Percentiles rank a stretch among this genome's conserved stretches.
These are phyloP conservation scores for Loriculus beryllinus DNA, from an alignment of 2,797 vertebrate species.

Conservation along the genomic window DNA sequence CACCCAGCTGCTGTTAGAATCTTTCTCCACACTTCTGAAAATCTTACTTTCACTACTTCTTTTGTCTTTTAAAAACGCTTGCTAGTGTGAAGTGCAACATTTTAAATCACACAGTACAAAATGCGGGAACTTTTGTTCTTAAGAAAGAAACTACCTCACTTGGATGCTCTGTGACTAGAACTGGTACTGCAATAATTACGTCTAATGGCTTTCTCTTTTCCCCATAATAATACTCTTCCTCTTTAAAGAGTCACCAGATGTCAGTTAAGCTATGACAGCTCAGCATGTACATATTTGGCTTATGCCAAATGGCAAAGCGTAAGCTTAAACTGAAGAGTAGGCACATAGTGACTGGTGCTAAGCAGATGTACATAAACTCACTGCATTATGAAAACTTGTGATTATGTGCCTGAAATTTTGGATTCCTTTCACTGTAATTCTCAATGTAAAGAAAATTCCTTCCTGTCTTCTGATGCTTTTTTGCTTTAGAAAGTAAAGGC, in stretches of 20 bases:
- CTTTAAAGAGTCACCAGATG: constrained; percentile 11
- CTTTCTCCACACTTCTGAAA: neutral
- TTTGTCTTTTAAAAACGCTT: neutral
- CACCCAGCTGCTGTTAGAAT: neutral
- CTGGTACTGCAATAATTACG: neutral
- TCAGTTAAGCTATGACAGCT: neutral
- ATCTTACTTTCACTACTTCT: neutral
- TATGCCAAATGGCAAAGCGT: constrained; percentile 1
- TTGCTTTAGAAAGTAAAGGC: neutral
- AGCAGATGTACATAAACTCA: constrained; percentile 62
- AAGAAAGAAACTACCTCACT: neutral
- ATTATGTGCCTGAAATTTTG: constrained; percentile 27
- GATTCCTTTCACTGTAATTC: neutral
- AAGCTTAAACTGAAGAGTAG: constrained; percentile 24
- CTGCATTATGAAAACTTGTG: constrained; percentile 45
- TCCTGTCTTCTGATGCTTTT: neutral
- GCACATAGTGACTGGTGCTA: constrained; percentile 44
- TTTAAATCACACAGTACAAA: neutral
- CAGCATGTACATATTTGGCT: neutral
- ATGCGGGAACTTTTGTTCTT: neutral
- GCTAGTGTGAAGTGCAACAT: neutral
- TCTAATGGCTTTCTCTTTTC: neutral
- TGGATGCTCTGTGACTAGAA: neutral
- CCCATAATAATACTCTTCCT: neutral
- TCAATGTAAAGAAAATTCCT: neutral